Base-by-base conservation (phyloP, 2,888 invertebrate genomes). In the Seira ritae region DNA sequence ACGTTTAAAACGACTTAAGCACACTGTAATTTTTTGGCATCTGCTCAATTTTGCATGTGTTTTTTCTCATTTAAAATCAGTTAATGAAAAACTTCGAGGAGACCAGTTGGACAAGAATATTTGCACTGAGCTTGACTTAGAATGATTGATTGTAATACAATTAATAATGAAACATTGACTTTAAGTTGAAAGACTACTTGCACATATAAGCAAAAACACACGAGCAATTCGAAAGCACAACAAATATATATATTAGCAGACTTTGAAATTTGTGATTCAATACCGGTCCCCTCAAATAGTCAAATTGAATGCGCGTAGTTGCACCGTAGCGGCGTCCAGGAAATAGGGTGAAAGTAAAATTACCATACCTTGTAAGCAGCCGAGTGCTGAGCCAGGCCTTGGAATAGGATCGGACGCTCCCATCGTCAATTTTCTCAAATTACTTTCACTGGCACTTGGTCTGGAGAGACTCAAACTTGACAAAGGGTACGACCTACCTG, bases 361-460 rank as follows among this genome's bases (percentile, higher is more conserved):
- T 15, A n/a, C 31, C 78, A 86, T 89, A 91, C 91, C 91, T 90
- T 91, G 91, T 55, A 91, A 87, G 37, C 91, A 89, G 70, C 91
- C 91, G 15, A 91, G 89, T 12, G 91, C 91, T 66, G 91, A 91
- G 17, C 91, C 91, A 65, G 91, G 91, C 42, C 91, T 89, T 62
- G 90, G 90, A n/a, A 90, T 89, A 8, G 90, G 89, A 60, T 90
- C 90, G 10, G 88, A 84, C 19, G 81, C 84, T 70, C 87, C 87
- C 86, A 90, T 90, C 71, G 90, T 90, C 22, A 91, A 90, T 87
- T 91, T 91, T 42, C 91, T 90, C 12, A 92, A 89, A 87, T 92
- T 92, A 24, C 91, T 91, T 90, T 92, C 92, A 87, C 91, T 91
- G 74, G 91, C 90, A 84, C 91, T 91, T 42, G 91, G 91, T 79